Evolutionary conservation across 2,797 vertebrate genomes (phyloP).

Genomic region (Discoglossus pictus): DNA sequence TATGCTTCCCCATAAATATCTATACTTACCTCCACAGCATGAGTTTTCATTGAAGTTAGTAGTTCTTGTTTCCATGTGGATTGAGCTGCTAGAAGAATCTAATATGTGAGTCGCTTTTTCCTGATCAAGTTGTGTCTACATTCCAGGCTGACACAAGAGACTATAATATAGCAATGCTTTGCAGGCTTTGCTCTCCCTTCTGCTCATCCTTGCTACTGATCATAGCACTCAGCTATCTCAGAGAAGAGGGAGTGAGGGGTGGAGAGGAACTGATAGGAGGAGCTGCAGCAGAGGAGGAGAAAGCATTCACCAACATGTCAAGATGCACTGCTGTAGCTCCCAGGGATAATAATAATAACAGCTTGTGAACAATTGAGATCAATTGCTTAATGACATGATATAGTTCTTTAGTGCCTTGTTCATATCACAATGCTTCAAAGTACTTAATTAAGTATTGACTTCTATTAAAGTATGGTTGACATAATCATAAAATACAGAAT

Average conservation of each 20-base stretch:
- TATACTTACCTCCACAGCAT: constrained; percentile 27
- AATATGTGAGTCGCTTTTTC: not conserved
- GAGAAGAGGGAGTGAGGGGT: constrained; percentile 39
- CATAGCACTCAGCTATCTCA: constrained; percentile 38
- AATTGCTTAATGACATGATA: too few relatives aligned
- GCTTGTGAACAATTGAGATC: too few relatives aligned
- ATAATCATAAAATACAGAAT: too few relatives aligned
- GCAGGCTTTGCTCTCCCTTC: constrained; percentile 21
- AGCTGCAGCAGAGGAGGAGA: constrained; percentile 33
- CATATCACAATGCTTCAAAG: too few relatives aligned
- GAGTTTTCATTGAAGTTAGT: not conserved
- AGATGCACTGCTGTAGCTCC: constrained; percentile 25
- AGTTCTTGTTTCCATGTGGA: not conserved
- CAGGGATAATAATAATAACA: constrained; percentile 10
- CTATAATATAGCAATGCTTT: constrained; percentile 1
- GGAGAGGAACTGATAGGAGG: constrained; percentile 41
- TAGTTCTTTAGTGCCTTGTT: too few relatives aligned
- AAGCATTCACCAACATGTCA: constrained; percentile 29
- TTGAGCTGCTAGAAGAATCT: not conserved
- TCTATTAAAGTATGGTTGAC: too few relatives aligned
- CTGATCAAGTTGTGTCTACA: not conserved
- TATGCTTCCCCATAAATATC: not conserved
- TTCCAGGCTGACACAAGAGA: constrained; percentile 1
- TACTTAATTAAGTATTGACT: too few relatives aligned
- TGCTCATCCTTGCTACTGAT: constrained; percentile 49